Evolutionary conservation across 2,888 invertebrate species (phyloP), one percentile per base, ranked within the genome.

Genomic region (Amphipoea oculea): DNA sequence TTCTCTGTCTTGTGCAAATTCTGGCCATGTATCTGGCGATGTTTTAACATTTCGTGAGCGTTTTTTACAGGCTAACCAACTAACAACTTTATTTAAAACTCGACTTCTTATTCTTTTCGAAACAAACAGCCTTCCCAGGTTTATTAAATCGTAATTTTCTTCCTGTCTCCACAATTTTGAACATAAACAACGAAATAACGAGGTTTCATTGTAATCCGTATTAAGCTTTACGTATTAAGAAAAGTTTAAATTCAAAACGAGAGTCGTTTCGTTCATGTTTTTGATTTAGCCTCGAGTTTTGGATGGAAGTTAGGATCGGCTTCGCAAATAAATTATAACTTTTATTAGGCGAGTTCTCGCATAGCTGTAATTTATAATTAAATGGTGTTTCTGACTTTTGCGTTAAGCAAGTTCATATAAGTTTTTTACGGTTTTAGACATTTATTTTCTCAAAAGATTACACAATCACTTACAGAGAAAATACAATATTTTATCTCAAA

Each of bases 161-260:
- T 45, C 54, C 36, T 23, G 48, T 62, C 75, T 42, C 14, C n/a
- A 72, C 12, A 76, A 74, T 57, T 80, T 68, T 51, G 65, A 77
- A 71, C 69, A 73, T 73, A 69, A 82, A 48, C 76, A 76, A 88
- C 78, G 86, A 69, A 73, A 72, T 66, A 73, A 73, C 73, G 63
- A 84, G 76, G 68, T 81, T 89, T 78, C 66, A 75, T 85, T 81
- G 72, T 86, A 74, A 87, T 71, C 86, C 83, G 82, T 79, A 81
- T 81, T 48, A 82, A 82, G 78, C 82, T 77, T 71, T 82, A 87
- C 89, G 86, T 85, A 84, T 85, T 84, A 73, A 70, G 36, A 90
- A 57, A 92, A 92, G 88, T 92, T 94, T 92, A 89, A 92, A 91
- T 91, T 91, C 89, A 77, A 87, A 91, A 91, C 89, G 90, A 92